These are phyloP conservation scores for Thera obeliscata DNA, from an alignment of 2,888 invertebrate species.

Conservation along the genomic window DNA sequence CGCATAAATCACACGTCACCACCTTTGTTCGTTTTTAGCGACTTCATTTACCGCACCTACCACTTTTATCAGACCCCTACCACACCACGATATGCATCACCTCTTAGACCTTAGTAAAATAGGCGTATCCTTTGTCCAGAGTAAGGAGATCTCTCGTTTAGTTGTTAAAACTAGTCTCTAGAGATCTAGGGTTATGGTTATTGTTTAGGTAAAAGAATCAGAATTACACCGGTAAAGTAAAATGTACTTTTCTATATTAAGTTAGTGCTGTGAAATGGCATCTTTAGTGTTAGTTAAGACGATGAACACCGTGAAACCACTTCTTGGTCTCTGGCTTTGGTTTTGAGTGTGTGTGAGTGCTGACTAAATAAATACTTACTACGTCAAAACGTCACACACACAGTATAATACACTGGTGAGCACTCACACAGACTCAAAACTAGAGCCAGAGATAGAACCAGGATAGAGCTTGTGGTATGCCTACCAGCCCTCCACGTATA, in stretches of 20 bases:
- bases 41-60: conserved; percentile 57
- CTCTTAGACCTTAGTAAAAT: background rate
- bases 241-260: background rate
- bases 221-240: conserved; percentile 11
- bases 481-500: too few species aligned
- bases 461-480: too few species aligned
- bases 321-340: too few species aligned
- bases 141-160: background rate
- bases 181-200: conserved; percentile 4
- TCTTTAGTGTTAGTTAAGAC: background rate
- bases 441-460: too few species aligned
- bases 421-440: too few species aligned
- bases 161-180: background rate
- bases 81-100: conserved; percentile 1
- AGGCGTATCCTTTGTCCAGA: background rate
- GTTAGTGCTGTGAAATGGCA: background rate
- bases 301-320: too few species aligned
- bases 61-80: conserved; percentile 41
- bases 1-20: conserved; percentile 69
- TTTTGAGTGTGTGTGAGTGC: too few species aligned
- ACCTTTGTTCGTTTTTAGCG: conserved; percentile 59
- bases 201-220: conserved; percentile 8
- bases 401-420: too few species aligned
- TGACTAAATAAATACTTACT: too few species aligned
- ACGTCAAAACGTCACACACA: too few species aligned